Conservation (phyloP, 2,888 invertebrate genomes). For the Rhaphigaster nebulosa region DNA sequence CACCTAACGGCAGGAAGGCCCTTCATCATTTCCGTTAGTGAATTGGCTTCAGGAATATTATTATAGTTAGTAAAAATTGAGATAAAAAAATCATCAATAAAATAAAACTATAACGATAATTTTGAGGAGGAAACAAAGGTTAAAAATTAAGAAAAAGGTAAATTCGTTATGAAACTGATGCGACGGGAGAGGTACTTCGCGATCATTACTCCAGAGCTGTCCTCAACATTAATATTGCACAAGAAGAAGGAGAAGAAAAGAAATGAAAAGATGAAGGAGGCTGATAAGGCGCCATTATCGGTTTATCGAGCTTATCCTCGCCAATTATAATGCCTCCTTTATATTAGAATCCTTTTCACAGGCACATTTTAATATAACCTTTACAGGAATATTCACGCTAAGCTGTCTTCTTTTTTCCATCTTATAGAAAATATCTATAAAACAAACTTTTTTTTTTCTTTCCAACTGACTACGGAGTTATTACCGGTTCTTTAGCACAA, state of each 20-base stretch:
- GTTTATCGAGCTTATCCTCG: conserved; percentile 6
- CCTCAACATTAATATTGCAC: background rate
- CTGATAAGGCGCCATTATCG: conserved; percentile 6
- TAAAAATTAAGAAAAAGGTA: background rate
- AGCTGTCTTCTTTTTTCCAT: background rate
- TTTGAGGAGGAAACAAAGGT: no score
- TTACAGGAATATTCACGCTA: background rate
- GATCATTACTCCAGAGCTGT: background rate
- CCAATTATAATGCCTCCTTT: conserved; percentile 13
- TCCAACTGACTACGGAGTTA: background rate
- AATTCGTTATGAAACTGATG: background rate
- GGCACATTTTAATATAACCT: background rate
- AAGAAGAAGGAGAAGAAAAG: background rate
- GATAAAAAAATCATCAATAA: no score
- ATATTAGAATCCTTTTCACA: background rate
- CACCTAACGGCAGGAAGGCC: no score
- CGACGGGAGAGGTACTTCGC: background rate
- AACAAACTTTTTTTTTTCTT: background rate
- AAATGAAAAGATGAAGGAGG: background rate
- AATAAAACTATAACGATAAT: no score
- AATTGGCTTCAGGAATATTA: no score
- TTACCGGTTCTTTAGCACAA: background rate
- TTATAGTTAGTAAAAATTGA: no score
- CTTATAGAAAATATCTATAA: conserved; percentile 14
- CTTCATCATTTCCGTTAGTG: no score